Evolutionary conservation across 2,888 invertebrate species (phyloP), one percentile per base, ranked within the genome.

Genomic region (Hydriomena furcata): DNA sequence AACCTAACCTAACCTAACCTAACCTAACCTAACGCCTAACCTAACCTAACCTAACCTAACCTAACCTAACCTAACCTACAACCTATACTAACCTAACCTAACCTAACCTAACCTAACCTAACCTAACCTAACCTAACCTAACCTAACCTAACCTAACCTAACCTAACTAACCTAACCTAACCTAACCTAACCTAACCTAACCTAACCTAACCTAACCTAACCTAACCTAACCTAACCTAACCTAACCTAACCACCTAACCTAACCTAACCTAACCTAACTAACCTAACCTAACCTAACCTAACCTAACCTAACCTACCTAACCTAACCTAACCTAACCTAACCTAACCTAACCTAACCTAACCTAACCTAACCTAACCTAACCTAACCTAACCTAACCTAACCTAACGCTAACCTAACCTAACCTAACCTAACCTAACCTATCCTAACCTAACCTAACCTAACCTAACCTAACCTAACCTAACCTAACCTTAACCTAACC

Each of bases 111-210:
- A 55, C 63, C 60, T 60, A 60, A 60, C 61, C 61, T 60, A 61
- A 60, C 61, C 58, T 58, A 61, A 60, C 63, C 61, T 63, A 58
- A 59, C 59, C 63, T 59, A 59, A 59, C 60, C 56, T 58, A 60
- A 59, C 60, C 58, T 55, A 58, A 60, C 59, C 59, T 55, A 59
- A 59, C 61, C 61, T 58, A 57, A 55, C 56, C 52, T 52, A 52
- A 49, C 52, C 55, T 52, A 52, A 47, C 52, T 52, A 37, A 58
- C 59, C 61, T 58, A 59, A 59, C 61, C 61, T 59, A 59, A 59
- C 58, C 58, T 58, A 58, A 57, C 57, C 35, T 56, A 54, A 54
- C 54, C 54, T 56, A 52, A 52, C 54, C 52, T 57, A 57, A 55
- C 56, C 56, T 58, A 57, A 55, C 52, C 57, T 17, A 49, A 52